Evolutionary conservation across 2,113 vertebrate genomes (phyloP).

Genomic region (Phylloscopus trochiloides): DNA sequence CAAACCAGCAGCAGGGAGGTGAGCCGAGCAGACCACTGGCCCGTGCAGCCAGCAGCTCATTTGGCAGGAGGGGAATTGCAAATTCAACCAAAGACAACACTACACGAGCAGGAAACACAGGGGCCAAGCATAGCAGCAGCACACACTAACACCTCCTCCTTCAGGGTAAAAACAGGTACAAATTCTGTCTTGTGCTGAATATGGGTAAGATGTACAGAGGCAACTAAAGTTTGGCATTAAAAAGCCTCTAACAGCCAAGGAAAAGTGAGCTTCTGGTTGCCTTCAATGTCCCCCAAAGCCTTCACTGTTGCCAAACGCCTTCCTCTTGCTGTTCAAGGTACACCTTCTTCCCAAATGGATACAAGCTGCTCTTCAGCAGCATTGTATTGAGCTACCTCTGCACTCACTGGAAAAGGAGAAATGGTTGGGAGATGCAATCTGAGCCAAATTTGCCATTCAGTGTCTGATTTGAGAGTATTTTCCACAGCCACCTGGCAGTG

Average conservation of each 20-base stretch:
- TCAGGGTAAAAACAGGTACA: not conserved
- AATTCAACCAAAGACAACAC: not conserved
- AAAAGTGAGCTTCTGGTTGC: not conserved
- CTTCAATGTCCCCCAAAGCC: not conserved
- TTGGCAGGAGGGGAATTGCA: not conserved
- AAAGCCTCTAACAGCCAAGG: not conserved
- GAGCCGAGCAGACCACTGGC: not conserved
- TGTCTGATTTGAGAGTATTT: not conserved
- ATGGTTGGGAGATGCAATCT: not conserved
- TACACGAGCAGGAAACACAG: accelerated
- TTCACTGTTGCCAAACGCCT: not conserved
- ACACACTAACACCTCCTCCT: not conserved
- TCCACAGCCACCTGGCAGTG: not conserved
- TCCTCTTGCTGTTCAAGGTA: not conserved
- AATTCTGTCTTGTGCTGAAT: not conserved
- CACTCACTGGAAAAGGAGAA: not conserved
- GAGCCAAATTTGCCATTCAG: not conserved
- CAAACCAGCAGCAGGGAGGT: not conserved
- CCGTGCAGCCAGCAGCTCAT: not conserved
- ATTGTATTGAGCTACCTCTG: accelerated
- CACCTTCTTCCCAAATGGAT: not conserved
- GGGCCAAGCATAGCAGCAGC: not conserved
- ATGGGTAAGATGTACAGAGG: not conserved
- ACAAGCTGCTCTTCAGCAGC: not conserved
- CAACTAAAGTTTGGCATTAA: not conserved